Base-by-base conservation (phyloP, 2,797 vertebrate genomes). In the Enteromius unitaeniatus region DNA sequence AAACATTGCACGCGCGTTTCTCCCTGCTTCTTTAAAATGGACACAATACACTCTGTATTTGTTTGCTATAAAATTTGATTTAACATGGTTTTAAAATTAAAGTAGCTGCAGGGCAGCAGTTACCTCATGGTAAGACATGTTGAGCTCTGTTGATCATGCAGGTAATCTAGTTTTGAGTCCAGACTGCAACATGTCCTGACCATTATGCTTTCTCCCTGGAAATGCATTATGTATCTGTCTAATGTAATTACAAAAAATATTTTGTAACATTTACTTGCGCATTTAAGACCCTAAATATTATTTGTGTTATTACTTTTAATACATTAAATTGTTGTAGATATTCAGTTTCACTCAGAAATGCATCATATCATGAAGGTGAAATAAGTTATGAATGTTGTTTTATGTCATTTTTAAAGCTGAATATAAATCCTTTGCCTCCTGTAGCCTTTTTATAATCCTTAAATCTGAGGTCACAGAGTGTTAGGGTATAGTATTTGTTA, bases 361-460 rank as follows among this genome's bases (percentile, higher is more conserved):
- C 28, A 55, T 23, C 49, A 75, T 31, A 53, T 76, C 8, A 23
- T 17, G 17, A 34, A 55, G n/a, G 53, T 60, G 40, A 42, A 49
- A 62, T 60, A 15, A 2, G 31, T 76, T 77, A n/a, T 26, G 53
- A 58, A 40, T n/a, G 1, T 34, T 55, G 73, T 45, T 28, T 28
- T 4, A 21, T 26, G 2, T 45, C 17, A 23, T 17, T 10, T 17
- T 40, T 62, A 62, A 77, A 45, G 37, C 74, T 58, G 3, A 47
- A 47, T 67, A 37, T 37, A 64, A 53, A 53, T 37, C 45, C 62
- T 14, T n/a, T 47, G 23, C 76, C 42, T 69, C 65, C 14, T 40
- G 37, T 53, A 68, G 45, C 31, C 31, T 69, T 70, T 79, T 72
- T 58, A 26, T 68, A 45, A 72, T 81, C 79, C 79, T 60, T 42